Conservation (phyloP, 2,797 vertebrate species). For the Mycteria americana region DNA sequence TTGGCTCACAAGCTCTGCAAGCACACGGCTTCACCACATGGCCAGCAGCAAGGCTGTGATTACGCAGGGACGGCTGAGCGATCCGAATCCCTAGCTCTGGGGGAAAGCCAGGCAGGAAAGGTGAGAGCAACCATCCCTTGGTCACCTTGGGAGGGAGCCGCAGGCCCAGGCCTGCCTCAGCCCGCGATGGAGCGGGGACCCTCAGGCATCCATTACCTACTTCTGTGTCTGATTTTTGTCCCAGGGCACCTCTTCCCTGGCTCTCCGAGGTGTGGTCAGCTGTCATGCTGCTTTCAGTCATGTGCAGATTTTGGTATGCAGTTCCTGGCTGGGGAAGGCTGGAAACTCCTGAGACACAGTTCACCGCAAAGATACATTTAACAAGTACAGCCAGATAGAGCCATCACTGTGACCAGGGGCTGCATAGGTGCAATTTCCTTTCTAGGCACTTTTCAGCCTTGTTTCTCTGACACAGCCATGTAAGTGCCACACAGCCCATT, state of each 20-base stretch:
- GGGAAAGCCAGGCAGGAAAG: background rate
- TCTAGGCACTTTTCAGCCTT: background rate
- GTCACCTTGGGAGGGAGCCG: background rate
- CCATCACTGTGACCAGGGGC: background rate
- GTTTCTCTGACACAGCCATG: background rate
- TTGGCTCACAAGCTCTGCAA: background rate
- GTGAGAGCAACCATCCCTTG: background rate
- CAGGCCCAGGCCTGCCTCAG: background rate
- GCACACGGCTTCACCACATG: fast-evolving
- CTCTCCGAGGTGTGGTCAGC: background rate
- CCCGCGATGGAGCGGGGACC: background rate
- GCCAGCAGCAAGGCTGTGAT: background rate
- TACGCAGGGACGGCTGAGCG: fast-evolving
- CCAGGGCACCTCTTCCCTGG: background rate
- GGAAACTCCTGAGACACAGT: background rate
- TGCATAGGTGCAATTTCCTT: background rate
- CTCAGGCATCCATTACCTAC: background rate
- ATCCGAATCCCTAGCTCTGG: background rate
- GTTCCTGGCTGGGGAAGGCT: background rate
- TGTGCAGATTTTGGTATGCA: background rate
- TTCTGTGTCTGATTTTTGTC: background rate
- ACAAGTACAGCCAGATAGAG: background rate
- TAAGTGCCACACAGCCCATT: background rate
- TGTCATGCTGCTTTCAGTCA: background rate
- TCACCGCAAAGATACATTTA: background rate